Evolutionary conservation across 2,888 invertebrate genomes (phyloP), one percentile per base, ranked within the genome.

Genomic region (Calliopum simillimum): DNA sequence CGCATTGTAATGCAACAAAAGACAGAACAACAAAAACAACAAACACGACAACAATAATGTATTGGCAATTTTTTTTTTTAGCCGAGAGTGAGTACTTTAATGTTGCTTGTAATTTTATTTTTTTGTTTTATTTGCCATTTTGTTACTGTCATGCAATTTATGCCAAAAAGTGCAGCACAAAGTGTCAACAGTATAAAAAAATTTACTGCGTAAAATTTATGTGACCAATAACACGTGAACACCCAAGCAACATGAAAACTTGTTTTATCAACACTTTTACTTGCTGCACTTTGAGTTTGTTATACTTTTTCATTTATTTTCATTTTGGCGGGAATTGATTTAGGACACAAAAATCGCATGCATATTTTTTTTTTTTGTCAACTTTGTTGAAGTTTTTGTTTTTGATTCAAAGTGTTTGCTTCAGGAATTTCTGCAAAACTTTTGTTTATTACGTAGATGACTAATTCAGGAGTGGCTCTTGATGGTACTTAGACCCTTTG

Each of bases 211-310:
- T 49, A 16, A n/a, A 43, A 61, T 43, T 19, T 61, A 61, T 43
- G 43, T 61, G 43, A 44, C 44, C 19, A 44, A 43, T 44, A 21
- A 16, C 21, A 23, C 44, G 44, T 44, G 21, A 43, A 33, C 16
- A 61, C 61, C 47, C 46, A 47, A n/a, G 47, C 62, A 49, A 49
- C 25, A n/a, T 25, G 19, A 16, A 55, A 65, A 65, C 65, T 55
- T 43, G 65, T 65, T 65, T 65, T 43, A 23, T n/a, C 65, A 44
- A 53, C 65, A 43, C 53, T 64, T 12, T 51, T 33, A 33, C 33
- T 4, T 33, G 33, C 33, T 4, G 33, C 5, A 8, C 5, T 33
- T 6, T 33, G 33, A 8, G 8, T 4, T 6, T 33, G 16, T 3
- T 23, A 21, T 46, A 23, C 6, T 44, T 62, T 47, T 23, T 47